Conservation (phyloP, 2,113 vertebrate genomes). For the Elephantulus edwardii region DNA sequence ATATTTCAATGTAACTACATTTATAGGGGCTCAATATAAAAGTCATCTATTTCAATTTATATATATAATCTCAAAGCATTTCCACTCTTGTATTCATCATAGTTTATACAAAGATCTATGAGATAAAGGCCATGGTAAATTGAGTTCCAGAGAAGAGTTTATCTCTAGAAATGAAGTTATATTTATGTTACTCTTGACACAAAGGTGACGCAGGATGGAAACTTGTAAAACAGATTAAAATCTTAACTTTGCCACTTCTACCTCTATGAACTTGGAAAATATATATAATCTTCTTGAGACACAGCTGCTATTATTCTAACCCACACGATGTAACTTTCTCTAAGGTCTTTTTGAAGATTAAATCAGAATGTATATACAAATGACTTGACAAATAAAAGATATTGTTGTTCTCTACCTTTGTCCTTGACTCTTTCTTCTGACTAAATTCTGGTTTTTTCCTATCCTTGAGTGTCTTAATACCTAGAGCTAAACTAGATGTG, state of each 20-base stretch:
- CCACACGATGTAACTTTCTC: neutral
- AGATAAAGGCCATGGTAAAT: neutral
- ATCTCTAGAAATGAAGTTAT: neutral
- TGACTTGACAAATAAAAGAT: neutral
- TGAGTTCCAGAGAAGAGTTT: neutral
- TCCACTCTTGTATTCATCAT: slow-evolving; percentile 19
- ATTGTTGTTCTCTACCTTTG: fast-evolving
- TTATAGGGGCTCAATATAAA: neutral
- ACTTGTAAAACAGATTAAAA: neutral
- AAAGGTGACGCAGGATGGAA: neutral
- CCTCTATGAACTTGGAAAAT: neutral
- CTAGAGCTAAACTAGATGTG: neutral
- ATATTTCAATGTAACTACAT: neutral
- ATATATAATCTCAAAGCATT: neutral
- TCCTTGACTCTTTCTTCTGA: neutral
- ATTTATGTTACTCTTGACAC: neutral
- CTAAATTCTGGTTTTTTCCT: neutral
- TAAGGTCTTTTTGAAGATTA: slow-evolving; percentile 10
- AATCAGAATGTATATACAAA: neutral
- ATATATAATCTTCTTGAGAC: neutral
- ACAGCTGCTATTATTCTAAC: neutral
- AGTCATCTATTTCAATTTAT: neutral
- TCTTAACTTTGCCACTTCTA: neutral
- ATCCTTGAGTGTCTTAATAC: neutral
- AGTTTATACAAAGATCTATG: neutral